These are phyloP conservation scores for Caerostris darwini DNA, from an alignment of 1,140 invertebrate species.

Conservation along the genomic window DNA sequence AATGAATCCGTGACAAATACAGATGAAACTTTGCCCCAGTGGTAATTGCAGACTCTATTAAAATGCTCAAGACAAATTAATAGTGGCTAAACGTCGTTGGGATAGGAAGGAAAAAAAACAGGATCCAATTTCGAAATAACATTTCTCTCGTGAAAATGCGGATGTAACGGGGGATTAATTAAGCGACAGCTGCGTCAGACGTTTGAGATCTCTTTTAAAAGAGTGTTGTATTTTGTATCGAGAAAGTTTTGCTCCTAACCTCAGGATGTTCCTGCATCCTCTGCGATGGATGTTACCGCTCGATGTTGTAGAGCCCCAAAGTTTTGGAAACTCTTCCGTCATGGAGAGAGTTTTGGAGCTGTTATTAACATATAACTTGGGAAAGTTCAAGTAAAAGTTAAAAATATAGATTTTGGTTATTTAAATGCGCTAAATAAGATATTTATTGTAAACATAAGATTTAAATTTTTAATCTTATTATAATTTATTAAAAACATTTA, in stretches of 20 bases:
- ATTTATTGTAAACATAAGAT: no score
- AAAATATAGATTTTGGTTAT: no score
- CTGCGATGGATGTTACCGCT: not conserved
- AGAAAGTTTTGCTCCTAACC: not conserved
- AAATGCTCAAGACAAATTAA: slow-evolving; percentile 1
- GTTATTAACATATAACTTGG: no score
- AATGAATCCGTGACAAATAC: not conserved
- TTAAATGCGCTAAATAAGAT: no score
- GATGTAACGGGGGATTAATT: slow-evolving; percentile 28
- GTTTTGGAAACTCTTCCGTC: not conserved
- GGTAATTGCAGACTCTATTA: not conserved
- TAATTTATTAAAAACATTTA: no score
- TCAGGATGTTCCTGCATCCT: not conserved
- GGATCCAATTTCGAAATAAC: not conserved
- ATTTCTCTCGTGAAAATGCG: not conserved
- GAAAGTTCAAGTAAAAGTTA: no score
- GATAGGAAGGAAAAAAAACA: not conserved
- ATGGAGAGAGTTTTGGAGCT: not conserved
- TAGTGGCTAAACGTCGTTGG: not conserved
- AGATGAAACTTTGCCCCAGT: not conserved
- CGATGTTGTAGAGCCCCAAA: not conserved
- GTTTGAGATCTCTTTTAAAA: not conserved
- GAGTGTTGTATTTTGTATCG: not conserved
- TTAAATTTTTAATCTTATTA: no score
- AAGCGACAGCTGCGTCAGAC: slow-evolving; percentile 16